These are phyloP conservation scores for Oryzias curvinotus DNA, from an alignment of 2,113 vertebrate genomes.

Conservation along the genomic window DNA sequence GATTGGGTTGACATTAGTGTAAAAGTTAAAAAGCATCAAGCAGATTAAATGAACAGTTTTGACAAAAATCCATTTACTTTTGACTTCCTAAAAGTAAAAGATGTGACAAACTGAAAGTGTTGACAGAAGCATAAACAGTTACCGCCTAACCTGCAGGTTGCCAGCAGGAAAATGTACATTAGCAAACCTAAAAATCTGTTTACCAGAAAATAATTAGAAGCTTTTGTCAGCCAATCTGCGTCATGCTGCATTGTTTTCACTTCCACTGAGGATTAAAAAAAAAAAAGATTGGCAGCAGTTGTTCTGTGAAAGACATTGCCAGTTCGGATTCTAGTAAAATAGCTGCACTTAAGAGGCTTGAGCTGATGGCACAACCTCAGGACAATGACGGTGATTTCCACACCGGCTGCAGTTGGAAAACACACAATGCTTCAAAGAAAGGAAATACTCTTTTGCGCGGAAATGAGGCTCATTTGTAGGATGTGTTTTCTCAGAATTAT, in stretches of 20 bases:
- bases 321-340: slow-evolving; percentile 35
- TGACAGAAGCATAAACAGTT: slow-evolving; percentile 6
- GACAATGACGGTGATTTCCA: slow-evolving; percentile 65
- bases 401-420: slow-evolving; percentile 15
- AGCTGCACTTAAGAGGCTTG: slow-evolving; percentile 35
- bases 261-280: slow-evolving; percentile 38
- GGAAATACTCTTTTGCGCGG: slow-evolving; percentile 45
- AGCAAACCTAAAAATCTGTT: slow-evolving; percentile 9
- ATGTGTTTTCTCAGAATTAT: slow-evolving; percentile 54
- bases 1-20: not conserved
- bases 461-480: slow-evolving; percentile 30
- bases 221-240: slow-evolving; percentile 15
- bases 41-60: too few species aligned
- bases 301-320: slow-evolving; percentile 40
- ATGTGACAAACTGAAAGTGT: slow-evolving; percentile 10
- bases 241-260: slow-evolving; percentile 57
- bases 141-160: slow-evolving; percentile 8
- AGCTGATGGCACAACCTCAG: slow-evolving; percentile 49
- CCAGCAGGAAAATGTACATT: slow-evolving; percentile 33
- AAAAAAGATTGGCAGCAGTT: slow-evolving; percentile 31
- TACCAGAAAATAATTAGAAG: slow-evolving; percentile 2
- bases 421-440: slow-evolving; percentile 12
- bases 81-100: slow-evolving; percentile 6
- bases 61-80: not conserved
- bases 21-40: too few species aligned